Conservation (phyloP, 2,113 vertebrate species). For the Miniopterus natalensis region DNA sequence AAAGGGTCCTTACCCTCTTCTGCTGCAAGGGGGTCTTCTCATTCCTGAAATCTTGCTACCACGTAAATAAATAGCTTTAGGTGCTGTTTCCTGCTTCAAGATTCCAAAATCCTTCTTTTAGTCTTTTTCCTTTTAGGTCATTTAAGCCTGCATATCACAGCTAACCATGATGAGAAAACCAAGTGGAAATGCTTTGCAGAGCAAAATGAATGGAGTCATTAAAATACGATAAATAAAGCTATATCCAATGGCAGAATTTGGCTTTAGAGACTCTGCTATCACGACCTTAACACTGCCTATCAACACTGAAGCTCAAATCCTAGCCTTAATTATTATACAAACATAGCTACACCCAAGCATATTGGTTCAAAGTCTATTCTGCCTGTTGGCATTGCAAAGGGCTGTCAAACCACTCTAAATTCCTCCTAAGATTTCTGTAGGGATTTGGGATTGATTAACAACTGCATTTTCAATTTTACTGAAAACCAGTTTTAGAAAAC, state of each 20-base stretch:
- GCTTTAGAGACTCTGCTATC: constrained; percentile 54
- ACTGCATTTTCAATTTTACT: constrained; percentile 68
- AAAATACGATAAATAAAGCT: constrained; percentile 68
- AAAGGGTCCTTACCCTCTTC: not conserved
- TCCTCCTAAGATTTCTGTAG: constrained; percentile 55
- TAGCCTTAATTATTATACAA: constrained; percentile 53
- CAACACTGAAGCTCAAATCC: not conserved
- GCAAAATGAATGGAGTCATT: constrained; percentile 64
- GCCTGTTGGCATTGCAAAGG: not conserved
- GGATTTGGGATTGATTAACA: constrained; percentile 70
- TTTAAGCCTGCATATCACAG: constrained; percentile 20
- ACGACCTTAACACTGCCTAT: constrained; percentile 22
- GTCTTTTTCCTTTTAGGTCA: not conserved
- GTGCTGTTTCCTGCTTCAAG: not conserved
- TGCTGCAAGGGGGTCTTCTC: not conserved
- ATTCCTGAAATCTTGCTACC: not conserved
- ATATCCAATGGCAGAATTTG: constrained; percentile 12
- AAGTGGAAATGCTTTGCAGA: constrained; percentile 62
- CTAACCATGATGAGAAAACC: constrained; percentile 68
- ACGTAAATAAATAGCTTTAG: not conserved
- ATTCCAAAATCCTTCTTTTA: not conserved
- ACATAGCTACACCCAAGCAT: not conserved
- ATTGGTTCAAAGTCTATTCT: constrained; percentile 10
- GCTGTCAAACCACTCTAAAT: constrained; percentile 46
- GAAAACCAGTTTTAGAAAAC: constrained; percentile 59